phyloP scores from a whole-genome alignment of 2,797 vertebrate genomes.

The Catharus ustulatus region DNA sequence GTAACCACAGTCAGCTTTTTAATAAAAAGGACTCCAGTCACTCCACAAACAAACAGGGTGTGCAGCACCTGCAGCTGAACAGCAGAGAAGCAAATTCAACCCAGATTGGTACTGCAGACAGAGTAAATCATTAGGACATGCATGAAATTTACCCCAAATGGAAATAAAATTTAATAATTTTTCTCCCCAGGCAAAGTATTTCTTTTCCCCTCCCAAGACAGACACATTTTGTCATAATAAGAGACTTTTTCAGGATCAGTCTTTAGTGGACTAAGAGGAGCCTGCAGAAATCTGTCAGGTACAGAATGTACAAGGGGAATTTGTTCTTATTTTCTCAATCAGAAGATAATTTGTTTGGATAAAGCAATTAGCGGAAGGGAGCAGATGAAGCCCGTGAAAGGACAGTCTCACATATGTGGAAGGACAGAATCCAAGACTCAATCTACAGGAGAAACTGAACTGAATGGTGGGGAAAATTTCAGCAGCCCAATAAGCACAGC shows the following conservation, averaged over 20 bases:
- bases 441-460: background rate
- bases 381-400: background rate
- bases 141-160: background rate
- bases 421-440: background rate
- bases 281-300: background rate
- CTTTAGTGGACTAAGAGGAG: background rate
- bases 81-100: background rate
- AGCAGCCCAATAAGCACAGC: background rate
- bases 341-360: background rate
- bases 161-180: background rate
- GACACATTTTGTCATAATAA: background rate
- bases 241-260: background rate
- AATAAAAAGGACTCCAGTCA: background rate
- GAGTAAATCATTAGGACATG: background rate
- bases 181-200: background rate
- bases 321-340: background rate
- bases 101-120: background rate
- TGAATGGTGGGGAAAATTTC: background rate
- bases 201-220: background rate
- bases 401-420: background rate
- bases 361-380: background rate
- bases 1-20: background rate
- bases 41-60: background rate
- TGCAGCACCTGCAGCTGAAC: background rate
- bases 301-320: background rate